phyloP scores from a whole-genome alignment of 2,888 invertebrate genomes.

The Vesta saturnalis region DNA sequence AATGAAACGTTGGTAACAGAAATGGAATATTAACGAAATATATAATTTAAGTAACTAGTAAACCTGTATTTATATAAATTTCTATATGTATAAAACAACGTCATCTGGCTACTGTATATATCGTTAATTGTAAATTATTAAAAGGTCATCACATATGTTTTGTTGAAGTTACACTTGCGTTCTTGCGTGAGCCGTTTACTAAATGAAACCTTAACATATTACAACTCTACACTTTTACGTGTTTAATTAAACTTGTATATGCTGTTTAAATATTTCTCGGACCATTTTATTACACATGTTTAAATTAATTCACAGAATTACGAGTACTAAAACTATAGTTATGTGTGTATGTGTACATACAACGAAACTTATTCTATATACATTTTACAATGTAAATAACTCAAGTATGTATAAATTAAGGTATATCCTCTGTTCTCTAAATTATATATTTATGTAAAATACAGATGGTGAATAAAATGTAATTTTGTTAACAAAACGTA shows the following conservation, averaged over 20 bases:
- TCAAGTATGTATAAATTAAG: background rate
- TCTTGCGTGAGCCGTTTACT: slow-evolving; percentile 33
- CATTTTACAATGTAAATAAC: background rate
- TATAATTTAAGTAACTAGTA: background rate
- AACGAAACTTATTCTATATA: too few species aligned
- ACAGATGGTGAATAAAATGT: too few species aligned
- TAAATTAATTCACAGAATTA: slow-evolving; percentile 7
- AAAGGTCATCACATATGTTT: slow-evolving; percentile 42
- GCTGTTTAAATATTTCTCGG: slow-evolving; percentile 16
- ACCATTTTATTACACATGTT: slow-evolving; percentile 9
- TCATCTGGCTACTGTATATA: slow-evolving; percentile 47
- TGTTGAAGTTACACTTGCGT: slow-evolving; percentile 41
- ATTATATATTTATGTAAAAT: too few species aligned
- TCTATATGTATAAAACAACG: slow-evolving; percentile 31
- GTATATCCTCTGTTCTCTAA: too few species aligned
- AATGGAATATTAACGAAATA: too few species aligned
- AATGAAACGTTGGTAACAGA: background rate
- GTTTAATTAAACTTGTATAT: slow-evolving; percentile 30
- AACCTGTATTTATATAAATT: slow-evolving; percentile 1
- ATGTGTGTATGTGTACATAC: too few species aligned
- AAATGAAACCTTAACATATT: slow-evolving; percentile 33
- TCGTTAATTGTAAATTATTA: slow-evolving; percentile 49
- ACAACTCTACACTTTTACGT: slow-evolving; percentile 26
- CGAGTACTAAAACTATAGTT: slow-evolving; percentile 5
- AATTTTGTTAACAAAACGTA: too few species aligned